Evolutionary conservation across 2,888 invertebrate species (phyloP), one percentile per base, ranked within the genome.

Genomic region (Poecilobothrus nobilitatus): DNA sequence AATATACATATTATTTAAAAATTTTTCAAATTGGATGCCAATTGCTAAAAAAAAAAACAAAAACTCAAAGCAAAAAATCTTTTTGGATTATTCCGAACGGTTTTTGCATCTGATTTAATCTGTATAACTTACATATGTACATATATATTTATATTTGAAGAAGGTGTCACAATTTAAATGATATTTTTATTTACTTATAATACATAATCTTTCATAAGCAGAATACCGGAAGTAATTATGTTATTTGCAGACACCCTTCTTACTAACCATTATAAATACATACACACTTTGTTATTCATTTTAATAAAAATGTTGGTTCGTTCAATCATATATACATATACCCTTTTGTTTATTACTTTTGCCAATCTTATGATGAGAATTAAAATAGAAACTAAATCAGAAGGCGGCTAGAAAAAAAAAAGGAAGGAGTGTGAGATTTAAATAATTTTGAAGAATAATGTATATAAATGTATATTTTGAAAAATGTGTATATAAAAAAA

Each of bases 101-200:
- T 27, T 27, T 27, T 12, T 53, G 53, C 15, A 53, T 53, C 5
- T 53, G 53, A 53, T 53, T 53, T 53, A 53, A 27, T 37, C 8
- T 37, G n/a, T n/a, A n/a, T n/a, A n/a, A n/a, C n/a, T n/a, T n/a
- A 37, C 10, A 37, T 37, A 37, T 37, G 9, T 4, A 4, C 9
- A 8, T 37, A 37, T 37, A 37, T 12, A 37, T 12, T 5, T 37
- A 37, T 53, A 18, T 53, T 53, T 53, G 53, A 53, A n/a, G 53
- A 53, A 53, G 53, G 53, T 53, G 53, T 53, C 53, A 53, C 53
- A 53, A 53, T 18, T 53, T 53, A 53, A 53, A 53, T 53, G 53
- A 53, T 53, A 53, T 53, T 53, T 53, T 53, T 53, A 53, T 53
- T 53, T 53, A 53, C 53, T 53, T 53, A 53, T 53, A 53, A 53